A percentile compares a stretch with the other conserved stretches of the same genome.
Evolutionary conservation across 2,797 vertebrate genomes (phyloP).

Genomic region (Rhinoraja longicauda): DNA sequence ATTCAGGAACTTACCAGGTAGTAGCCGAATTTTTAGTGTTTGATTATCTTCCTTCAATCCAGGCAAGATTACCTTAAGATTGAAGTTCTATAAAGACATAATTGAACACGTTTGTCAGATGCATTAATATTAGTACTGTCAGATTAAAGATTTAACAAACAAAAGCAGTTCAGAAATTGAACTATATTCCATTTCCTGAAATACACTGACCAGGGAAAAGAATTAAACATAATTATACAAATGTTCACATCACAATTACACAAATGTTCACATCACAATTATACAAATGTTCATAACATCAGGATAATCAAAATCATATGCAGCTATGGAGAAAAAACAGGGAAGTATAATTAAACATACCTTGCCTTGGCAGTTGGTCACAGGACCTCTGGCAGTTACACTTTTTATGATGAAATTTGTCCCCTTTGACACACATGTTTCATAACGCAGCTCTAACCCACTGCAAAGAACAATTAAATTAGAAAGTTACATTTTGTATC

Average conservation of each 20-base stretch:
- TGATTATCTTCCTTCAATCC: conserved; percentile 67
- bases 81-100: conserved; percentile 60
- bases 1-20: conserved; percentile 65
- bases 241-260: not conserved
- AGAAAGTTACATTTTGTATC: not conserved
- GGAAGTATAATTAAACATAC: conserved; percentile 52
- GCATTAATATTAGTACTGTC: conserved; percentile 36
- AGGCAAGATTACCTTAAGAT: conserved; percentile 67
- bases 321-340: not conserved
- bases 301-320: not conserved
- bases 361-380: conserved; percentile 67
- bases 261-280: not conserved
- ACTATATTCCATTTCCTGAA: not conserved
- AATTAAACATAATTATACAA: not conserved
- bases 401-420: conserved; percentile 60
- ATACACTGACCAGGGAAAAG: not conserved
- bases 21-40: conserved; percentile 60
- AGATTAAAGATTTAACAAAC: conserved; percentile 31
- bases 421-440: conserved; percentile 50
- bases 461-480: conserved; percentile 53
- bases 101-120: conserved; percentile 39
- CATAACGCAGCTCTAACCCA: conserved; percentile 65
- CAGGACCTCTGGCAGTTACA: conserved; percentile 65
- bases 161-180: not conserved
- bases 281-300: not conserved